A percentile compares a stretch with the other conserved stretches of the same genome.
phyloP scores from a whole-genome alignment of 2,797 vertebrate species.

The Siniperca undulata region DNA sequence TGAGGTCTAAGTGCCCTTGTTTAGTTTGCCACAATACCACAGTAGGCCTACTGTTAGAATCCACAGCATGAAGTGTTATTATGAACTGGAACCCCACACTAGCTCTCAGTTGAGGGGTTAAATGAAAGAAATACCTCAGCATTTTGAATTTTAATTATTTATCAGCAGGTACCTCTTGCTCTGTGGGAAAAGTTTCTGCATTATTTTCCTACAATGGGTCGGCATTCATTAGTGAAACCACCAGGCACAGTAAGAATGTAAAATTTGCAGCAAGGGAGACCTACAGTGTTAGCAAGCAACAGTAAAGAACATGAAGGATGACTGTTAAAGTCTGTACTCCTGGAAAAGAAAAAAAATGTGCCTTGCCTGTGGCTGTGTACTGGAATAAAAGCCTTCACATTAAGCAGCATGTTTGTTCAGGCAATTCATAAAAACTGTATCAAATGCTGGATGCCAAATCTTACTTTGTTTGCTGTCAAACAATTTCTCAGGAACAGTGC shows the following conservation, averaged over 20 bases:
- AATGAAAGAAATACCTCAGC: slow-evolving; percentile 10
- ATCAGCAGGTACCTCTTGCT: slow-evolving; percentile 17
- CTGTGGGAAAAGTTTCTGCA: slow-evolving; percentile 37
- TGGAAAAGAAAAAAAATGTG: neutral
- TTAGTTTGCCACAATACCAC: slow-evolving; percentile 35
- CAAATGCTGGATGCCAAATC: neutral
- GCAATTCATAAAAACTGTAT: neutral
- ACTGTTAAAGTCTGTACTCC: neutral
- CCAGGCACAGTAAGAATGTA: neutral
- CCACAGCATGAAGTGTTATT: slow-evolving; percentile 27
- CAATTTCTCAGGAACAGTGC: neutral
- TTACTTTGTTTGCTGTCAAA: neutral
- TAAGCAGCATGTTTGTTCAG: neutral
- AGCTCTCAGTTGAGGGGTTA: slow-evolving; percentile 7
- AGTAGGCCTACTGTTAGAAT: slow-evolving; percentile 10
- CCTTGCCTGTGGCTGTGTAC: neutral
- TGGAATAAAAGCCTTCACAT: neutral
- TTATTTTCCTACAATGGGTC: slow-evolving; percentile 23
- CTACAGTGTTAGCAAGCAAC: neutral
- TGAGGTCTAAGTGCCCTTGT: slow-evolving; percentile 68
- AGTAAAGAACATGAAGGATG: neutral
- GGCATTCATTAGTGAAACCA: slow-evolving; percentile 24
- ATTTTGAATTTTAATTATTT: slow-evolving; percentile 25
- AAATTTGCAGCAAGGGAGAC: slow-evolving; percentile 7
- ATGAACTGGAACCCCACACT: slow-evolving; percentile 8